Evolutionary conservation across 2,113 vertebrate genomes (phyloP).

Genomic region (Ranitomeya imitator): DNA sequence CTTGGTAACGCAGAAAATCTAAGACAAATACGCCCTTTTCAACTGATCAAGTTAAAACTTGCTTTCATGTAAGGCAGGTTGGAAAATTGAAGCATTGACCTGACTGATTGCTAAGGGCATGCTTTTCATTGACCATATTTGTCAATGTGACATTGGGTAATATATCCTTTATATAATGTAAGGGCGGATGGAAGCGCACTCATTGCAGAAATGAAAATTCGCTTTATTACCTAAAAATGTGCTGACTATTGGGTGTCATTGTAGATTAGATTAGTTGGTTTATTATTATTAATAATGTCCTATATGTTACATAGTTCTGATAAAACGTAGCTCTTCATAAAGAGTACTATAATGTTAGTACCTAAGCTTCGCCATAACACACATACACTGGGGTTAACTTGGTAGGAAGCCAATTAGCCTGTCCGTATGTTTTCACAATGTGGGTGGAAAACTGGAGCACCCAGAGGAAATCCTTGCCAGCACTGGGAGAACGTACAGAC

Average conservation of each 20-base stretch:
- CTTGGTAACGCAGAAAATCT: neutral
- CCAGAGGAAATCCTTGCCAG: neutral
- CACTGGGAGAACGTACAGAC: neutral
- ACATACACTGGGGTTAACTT: neutral
- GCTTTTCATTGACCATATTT: conserved; percentile 1
- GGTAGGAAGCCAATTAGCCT: neutral
- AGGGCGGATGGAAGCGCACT: neutral
- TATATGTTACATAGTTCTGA: neutral
- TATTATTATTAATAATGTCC: neutral
- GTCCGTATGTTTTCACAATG: neutral
- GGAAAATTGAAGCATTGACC: neutral
- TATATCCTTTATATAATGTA: neutral
- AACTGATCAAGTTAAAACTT: neutral
- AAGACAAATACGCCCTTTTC: neutral
- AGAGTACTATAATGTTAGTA: neutral
- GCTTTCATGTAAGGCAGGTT: neutral
- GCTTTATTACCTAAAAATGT: neutral
- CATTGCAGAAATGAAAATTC: neutral
- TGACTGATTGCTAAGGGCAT: neutral
- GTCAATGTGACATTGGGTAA: neutral
- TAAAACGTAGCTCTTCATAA: neutral
- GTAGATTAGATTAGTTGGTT: neutral
- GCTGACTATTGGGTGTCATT: neutral
- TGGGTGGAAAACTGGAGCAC: neutral
- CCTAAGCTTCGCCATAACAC: neutral